phyloP scores from a whole-genome alignment of 2,113 vertebrate genomes.

The Aldabrachelys gigantea region DNA sequence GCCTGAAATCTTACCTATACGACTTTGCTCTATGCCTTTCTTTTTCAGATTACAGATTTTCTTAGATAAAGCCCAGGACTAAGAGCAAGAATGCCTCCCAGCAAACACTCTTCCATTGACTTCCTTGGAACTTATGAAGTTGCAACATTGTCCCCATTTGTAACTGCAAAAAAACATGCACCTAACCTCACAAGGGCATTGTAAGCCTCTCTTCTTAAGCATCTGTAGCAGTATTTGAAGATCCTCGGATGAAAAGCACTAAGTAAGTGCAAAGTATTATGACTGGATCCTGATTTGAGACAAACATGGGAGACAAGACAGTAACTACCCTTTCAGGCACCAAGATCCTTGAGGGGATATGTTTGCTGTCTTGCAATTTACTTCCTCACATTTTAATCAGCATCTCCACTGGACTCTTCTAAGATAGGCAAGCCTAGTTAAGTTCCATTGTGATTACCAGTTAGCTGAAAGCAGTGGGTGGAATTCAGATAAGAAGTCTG shows the following conservation, averaged over 20 bases:
- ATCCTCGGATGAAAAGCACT: neutral
- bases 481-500: neutral
- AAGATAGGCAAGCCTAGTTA: neutral
- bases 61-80: neutral
- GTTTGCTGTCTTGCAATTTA: neutral
- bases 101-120: neutral
- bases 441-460: neutral
- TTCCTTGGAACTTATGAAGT: neutral
- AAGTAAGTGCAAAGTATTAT: neutral
- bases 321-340: neutral
- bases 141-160: neutral
- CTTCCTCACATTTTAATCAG: neutral
- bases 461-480: neutral
- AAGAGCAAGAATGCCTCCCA: neutral
- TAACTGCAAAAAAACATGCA: neutral
- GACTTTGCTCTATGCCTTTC: neutral
- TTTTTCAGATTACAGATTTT: neutral
- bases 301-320: neutral
- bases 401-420: neutral
- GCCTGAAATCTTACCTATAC: neutral
- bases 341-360: neutral
- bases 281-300: neutral
- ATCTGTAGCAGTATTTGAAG: neutral
- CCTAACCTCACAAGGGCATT: neutral
- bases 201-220: neutral